Percentiles rank a stretch among this genome's conserved stretches.
Evolutionary conservation across 92 coral and sea anemone genomes (phyloP).

Genomic region (Bergia puertoricense): DNA sequence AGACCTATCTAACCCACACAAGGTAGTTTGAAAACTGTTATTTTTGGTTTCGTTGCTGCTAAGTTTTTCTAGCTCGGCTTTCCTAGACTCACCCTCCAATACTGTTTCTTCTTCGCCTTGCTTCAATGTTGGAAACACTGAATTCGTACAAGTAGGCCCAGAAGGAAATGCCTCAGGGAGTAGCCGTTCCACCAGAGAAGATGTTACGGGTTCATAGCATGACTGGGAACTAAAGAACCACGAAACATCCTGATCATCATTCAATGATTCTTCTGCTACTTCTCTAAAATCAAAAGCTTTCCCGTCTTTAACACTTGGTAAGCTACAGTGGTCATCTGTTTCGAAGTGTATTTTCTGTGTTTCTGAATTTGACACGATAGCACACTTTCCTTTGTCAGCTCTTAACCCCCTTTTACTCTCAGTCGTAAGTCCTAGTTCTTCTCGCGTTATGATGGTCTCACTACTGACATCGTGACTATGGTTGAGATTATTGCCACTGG

Average conservation of each 20-base stretch:
- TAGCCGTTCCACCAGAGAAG: neutral
- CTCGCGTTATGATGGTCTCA: neutral
- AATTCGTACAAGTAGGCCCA: neutral
- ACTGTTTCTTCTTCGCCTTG: neutral
- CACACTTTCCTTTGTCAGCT: neutral
- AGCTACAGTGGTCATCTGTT: neutral
- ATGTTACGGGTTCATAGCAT: neutral
- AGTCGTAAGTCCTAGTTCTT: neutral
- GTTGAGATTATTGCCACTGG: neutral
- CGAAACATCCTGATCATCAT: slow-evolving; percentile 20
- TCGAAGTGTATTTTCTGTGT: neutral
- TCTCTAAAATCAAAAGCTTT: neutral
- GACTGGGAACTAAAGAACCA: slow-evolving; percentile 27
- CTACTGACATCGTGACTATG: neutral
- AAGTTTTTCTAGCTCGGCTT: neutral
- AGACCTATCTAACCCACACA: neutral
- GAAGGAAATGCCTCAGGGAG: neutral
- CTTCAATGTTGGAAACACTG: neutral
- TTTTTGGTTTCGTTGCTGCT: neutral
- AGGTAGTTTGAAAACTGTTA: neutral
- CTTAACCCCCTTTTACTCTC: neutral
- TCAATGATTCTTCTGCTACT: neutral
- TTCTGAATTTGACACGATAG: neutral
- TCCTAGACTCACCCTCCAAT: neutral
- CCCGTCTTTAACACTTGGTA: neutral